Evolutionary conservation across 2,113 vertebrate genomes (phyloP), one percentile per base, ranked within the genome.

Genomic region (Dromaius novaehollandiae): DNA sequence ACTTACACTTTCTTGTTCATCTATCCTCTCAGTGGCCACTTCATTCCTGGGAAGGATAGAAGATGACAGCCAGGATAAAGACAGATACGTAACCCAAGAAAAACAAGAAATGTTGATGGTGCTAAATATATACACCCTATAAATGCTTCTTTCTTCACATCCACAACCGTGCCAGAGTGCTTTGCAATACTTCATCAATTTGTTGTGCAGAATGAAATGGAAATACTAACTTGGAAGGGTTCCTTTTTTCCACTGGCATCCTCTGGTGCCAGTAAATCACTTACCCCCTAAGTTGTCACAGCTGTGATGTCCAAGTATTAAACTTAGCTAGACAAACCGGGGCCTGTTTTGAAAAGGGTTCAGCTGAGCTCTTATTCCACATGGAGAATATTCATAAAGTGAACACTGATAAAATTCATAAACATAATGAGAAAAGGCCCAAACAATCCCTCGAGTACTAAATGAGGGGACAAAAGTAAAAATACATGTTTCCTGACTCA

Each of bases 171-270:
- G n/a, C 58, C 74, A 89, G 63, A 56, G 51, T 53, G 19, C 48
- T 89, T 97, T 90, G 30, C 66, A 91, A 80, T 66, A 82, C 18
- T 74, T 92, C 44, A 91, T 92, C 61, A 84, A 50, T 90, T 93
- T 80, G 22, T 36, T 93, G 56, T 79, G 34, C 28, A 84, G 48
- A 89, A 86, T 40, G 11, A 89, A 91, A 87, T 56, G 53, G 92
- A 76, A 36, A 71, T 82, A 64, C 18, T 75, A 48, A 78, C 56
- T 91, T 95, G 46, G 18, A 50, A 95, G 5, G 7, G 22, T 89
- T 84, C 19, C 7, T 42, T 71, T 84, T 90, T 96, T 32, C 74
- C 53, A 53, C 8, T 76, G 74, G 42, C 40, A 90, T 71, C 18
- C 36, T 80, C 48, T 84, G 55, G 6, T 87, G 56, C 69, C 80